phyloP scores from a whole-genome alignment of 2,113 vertebrate genomes.

The Uropsilus gracilis region DNA sequence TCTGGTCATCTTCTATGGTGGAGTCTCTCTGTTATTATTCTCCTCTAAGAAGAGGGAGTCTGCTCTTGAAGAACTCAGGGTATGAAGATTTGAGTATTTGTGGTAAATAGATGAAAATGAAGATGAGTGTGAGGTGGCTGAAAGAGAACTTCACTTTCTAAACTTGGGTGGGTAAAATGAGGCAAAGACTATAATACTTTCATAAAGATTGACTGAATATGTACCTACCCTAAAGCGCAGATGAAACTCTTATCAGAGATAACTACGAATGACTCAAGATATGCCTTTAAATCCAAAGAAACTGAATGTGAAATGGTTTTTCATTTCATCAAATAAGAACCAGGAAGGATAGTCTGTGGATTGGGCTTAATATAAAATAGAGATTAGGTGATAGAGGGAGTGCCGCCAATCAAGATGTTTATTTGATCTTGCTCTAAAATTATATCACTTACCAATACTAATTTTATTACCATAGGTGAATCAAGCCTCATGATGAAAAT shows the following conservation, averaged over 20 bases:
- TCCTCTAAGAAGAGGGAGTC: neutral
- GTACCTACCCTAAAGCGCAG: no score
- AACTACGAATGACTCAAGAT: no score
- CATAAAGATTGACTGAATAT: no score
- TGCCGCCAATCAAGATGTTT: no score
- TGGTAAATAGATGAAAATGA: neutral
- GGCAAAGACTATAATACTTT: neutral
- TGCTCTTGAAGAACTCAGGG: neutral
- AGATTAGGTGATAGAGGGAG: no score
- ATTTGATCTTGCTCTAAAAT: no score
- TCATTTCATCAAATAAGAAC: no score
- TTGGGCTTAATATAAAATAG: no score
- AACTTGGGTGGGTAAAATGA: neutral
- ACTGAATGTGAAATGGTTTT: no score
- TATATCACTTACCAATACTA: neutral
- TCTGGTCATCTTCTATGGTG: neutral
- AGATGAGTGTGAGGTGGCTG: neutral
- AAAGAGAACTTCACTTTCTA: neutral
- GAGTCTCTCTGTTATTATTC: neutral
- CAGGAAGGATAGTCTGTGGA: no score
- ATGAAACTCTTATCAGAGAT: no score
- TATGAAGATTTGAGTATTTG: neutral
- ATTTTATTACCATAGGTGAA: conserved; percentile 30
- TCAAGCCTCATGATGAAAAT: conserved; percentile 1
- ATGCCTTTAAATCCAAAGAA: no score